Evolutionary conservation across 2,888 invertebrate genomes (phyloP).

Genomic region (Sthenelais limicola): DNA sequence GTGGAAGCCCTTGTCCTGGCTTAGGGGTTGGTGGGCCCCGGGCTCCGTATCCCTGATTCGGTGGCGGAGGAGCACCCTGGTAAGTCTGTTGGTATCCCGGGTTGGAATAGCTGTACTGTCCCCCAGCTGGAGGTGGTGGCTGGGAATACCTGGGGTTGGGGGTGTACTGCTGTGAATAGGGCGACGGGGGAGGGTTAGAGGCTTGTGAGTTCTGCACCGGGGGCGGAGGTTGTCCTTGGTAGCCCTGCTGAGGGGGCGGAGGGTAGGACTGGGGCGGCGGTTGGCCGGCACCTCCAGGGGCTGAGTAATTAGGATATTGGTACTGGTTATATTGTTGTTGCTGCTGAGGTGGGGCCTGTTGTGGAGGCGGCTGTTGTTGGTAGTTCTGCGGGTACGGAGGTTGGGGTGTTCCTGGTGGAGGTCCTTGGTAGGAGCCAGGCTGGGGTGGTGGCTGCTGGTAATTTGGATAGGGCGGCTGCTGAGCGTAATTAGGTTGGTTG

Average conservation of each 20-base stretch:
- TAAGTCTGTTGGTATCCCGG: conserved; percentile 5
- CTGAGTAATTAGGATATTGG: conserved; percentile 50
- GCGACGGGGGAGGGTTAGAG: not conserved
- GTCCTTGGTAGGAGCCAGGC: conserved; percentile 4
- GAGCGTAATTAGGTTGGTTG: conserved; percentile 36
- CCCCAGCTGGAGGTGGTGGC: conserved; percentile 21
- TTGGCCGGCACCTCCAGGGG: conserved; percentile 36
- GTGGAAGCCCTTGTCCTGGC: not conserved
- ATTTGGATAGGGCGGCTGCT: conserved; percentile 33
- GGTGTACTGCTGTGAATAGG: conserved; percentile 1
- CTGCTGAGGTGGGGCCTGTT: conserved; percentile 27
- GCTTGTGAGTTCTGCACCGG: conserved; percentile 2
- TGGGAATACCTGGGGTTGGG: not conserved
- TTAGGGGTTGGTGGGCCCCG: conserved; percentile 10
- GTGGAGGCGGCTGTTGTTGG: conserved; percentile 25
- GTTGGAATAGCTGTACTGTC: conserved; percentile 19
- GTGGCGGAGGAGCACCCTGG: conserved; percentile 16
- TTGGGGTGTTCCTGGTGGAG: not conserved
- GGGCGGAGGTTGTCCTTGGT: conserved; percentile 1
- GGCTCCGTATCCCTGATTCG: not conserved
- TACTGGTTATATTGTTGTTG: conserved; percentile 32
- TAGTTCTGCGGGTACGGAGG: conserved; percentile 33
- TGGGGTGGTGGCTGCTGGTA: conserved; percentile 38
- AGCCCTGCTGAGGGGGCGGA: conserved; percentile 25
- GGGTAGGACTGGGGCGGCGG: conserved; percentile 44